Percentiles rank a stretch among this genome's conserved stretches.
phyloP scores from a whole-genome alignment of 2,888 invertebrate species.

The Zelleria hepariella region DNA sequence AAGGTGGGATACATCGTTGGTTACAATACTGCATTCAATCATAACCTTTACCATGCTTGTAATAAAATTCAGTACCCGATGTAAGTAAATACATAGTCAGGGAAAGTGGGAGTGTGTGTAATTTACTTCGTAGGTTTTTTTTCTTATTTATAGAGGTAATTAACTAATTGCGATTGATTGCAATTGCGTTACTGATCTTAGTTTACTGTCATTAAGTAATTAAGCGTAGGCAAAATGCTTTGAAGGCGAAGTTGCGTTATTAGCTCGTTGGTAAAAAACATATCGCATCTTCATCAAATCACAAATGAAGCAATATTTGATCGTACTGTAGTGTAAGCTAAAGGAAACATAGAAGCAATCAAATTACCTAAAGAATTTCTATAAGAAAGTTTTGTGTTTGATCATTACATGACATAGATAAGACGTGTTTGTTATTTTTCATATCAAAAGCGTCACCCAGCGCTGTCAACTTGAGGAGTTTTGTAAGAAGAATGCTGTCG shows the following conservation, averaged over 20 bases:
- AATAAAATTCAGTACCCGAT: background rate
- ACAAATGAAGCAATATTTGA: too few species aligned
- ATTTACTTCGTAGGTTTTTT: background rate
- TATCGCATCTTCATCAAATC: too few species aligned
- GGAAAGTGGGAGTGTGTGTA: constrained; percentile 13
- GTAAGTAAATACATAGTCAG: constrained; percentile 12
- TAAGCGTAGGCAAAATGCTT: background rate
- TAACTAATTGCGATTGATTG: background rate
- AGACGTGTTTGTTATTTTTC: too few species aligned
- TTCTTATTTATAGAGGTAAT: background rate
- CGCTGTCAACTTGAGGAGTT: too few species aligned
- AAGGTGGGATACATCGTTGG: background rate
- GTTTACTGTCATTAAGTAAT: background rate
- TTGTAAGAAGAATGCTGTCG: too few species aligned
- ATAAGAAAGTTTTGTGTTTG: too few species aligned
- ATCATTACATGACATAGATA: too few species aligned
- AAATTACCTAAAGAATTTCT: too few species aligned
- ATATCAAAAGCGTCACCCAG: too few species aligned
- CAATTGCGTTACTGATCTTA: background rate
- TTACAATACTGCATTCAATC: background rate
- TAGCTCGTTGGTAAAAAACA: background rate
- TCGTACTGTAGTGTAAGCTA: too few species aligned
- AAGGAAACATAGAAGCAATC: too few species aligned
- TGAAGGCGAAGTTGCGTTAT: background rate
- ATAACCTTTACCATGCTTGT: background rate